Base-by-base conservation (phyloP, 2,797 vertebrate species). In the Pseudochaenichthys georgianus region DNA sequence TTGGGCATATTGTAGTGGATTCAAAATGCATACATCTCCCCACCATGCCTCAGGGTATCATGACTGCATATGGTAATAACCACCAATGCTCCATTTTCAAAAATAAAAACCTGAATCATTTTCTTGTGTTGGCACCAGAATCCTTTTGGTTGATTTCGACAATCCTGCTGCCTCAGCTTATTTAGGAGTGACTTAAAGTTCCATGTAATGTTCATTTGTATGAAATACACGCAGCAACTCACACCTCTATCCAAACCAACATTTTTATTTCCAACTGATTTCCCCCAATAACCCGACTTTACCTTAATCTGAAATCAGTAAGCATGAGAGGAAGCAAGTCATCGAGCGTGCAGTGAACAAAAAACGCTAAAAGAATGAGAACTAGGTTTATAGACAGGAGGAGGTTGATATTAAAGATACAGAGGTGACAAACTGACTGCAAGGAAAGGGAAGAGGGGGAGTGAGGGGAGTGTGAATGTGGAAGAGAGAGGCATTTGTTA, bases 401-500 rank as follows among this genome's bases (percentile, higher is more conserved):
- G 52, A 69, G 9, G n/a, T 80, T 55, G 28, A 80, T 80, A 78
- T 65, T 78, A 51, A 80, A 78, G 77, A 81, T 81, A 80, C 68
- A 64, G 77, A 82, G 58, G 83, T 83, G 81, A 87, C 80, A 88
- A 85, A 78, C 42, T 85, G 84, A 87, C 71, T 73, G 48, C 69
- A 58, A 60, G 43, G 71, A 59, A 53, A 64, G 38, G 48, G 13
- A 63, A 78, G 53, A 61, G 75, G 81, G 78, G 72, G 75, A 76
- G 55, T 16, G 50, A 66, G 55, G 34, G 45, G 57, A 78, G 69
- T 68, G 70, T 58, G 41, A 78, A 70, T 10, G 19, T 78, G 66
- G 75, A 72, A 45, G 82, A 81, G 74, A 82, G 86, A 90, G 76
- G 85, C 78, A 87, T 91, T 90, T 91, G 89, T 91, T 92, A 87